phyloP scores from a whole-genome alignment of 2,113 vertebrate genomes.

The Ctenodactylus gundi region DNA sequence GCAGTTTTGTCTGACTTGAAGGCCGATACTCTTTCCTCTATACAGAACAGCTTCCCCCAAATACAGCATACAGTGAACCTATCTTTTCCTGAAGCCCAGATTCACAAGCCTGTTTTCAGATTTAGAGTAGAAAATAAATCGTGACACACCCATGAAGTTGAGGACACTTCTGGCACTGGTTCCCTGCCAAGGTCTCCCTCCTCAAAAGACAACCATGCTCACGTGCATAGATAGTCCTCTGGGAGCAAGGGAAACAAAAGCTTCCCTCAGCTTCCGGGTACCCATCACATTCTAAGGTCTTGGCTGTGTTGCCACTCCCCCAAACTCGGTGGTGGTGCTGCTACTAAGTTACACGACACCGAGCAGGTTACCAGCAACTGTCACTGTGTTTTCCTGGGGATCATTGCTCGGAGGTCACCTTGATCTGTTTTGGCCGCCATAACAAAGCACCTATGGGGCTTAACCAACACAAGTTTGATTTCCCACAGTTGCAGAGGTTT shows the following conservation, averaged over 20 bases:
- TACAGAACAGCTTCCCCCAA: background rate
- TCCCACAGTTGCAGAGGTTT: background rate
- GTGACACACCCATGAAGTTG: background rate
- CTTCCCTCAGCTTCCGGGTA: background rate
- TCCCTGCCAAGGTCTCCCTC: background rate
- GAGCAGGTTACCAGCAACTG: background rate
- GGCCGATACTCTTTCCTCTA: background rate
- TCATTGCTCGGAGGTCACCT: background rate
- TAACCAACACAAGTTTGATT: background rate
- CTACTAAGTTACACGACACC: background rate
- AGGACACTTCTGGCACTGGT: background rate
- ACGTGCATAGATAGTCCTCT: background rate
- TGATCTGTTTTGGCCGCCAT: background rate
- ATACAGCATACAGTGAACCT: background rate
- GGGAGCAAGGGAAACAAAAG: background rate
- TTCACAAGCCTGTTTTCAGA: background rate
- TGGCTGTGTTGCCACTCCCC: background rate
- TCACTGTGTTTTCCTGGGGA: slow-evolving; percentile 10
- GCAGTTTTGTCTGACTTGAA: background rate
- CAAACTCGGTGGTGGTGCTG: background rate
- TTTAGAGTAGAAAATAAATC: background rate
- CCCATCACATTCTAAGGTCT: background rate
- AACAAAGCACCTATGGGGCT: background rate
- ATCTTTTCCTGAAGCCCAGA: background rate
- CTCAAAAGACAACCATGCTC: background rate